Conservation (phyloP, 2,888 invertebrate species). For the Ornithoptera alexandrae region DNA sequence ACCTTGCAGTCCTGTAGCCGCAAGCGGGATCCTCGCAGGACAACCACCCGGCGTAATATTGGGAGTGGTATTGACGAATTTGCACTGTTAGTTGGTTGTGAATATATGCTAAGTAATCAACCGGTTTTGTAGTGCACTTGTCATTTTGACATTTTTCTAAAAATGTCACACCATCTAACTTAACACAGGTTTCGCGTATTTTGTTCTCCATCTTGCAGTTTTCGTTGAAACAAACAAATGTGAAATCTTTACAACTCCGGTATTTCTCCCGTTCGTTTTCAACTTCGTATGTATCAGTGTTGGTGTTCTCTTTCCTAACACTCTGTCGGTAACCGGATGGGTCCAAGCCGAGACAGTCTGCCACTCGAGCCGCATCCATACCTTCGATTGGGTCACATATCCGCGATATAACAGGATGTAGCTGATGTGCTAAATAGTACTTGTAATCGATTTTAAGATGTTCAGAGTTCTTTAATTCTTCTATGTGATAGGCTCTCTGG, state of each 20-base stretch:
- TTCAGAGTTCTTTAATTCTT: conserved; percentile 88
- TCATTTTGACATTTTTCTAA: conserved; percentile 86
- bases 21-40: conserved; percentile 96
- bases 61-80: conserved; percentile 83
- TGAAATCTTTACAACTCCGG: conserved; percentile 82
- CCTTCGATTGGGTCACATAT: conserved; percentile 98
- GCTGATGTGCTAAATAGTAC: conserved; percentile 96
- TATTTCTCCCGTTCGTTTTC: conserved; percentile 79
- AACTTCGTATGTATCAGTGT: conserved; percentile 68
- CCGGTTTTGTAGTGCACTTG: conserved; percentile 83
- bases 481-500: conserved; percentile 96
- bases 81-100: conserved; percentile 86
- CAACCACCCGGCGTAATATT: conserved; percentile 90
- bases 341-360: conserved; percentile 91
- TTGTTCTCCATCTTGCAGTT: conserved; percentile 79
- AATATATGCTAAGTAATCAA: conserved; percentile 83
- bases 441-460: conserved; percentile 88
- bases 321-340: conserved; percentile 73
- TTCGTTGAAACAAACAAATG: conserved; percentile 81
- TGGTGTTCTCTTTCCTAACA: conserved; percentile 66
- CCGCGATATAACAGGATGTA: conserved; percentile 97
- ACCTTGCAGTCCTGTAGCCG: conserved; percentile 82
- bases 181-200: conserved; percentile 73
- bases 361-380: conserved; percentile 93
- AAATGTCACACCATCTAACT: conserved; percentile 70